A percentile compares a stretch with the other conserved stretches of the same genome.
Evolutionary conservation across 2,113 vertebrate species (phyloP).

Genomic region (Vimba vimba): DNA sequence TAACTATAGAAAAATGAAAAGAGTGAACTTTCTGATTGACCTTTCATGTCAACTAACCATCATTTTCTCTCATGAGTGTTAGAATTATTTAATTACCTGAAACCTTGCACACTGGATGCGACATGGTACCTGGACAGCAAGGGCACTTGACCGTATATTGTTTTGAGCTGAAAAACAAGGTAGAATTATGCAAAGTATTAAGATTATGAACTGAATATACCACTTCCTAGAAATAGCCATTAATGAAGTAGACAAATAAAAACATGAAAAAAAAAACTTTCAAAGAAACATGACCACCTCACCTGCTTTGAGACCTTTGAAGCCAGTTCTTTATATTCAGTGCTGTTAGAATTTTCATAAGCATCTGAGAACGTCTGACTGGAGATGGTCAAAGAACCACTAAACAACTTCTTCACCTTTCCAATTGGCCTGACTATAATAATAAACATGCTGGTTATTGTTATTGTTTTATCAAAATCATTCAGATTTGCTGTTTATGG

Average conservation of each 20-base stretch:
- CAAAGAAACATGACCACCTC: constrained; percentile 11
- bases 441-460: neutral
- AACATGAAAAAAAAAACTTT: neutral
- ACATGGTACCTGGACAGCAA: constrained; percentile 63
- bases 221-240: neutral
- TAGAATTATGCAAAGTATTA: neutral
- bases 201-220: neutral
- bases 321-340: constrained; percentile 62
- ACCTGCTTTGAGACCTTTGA: constrained; percentile 65
- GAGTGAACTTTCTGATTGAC: neutral
- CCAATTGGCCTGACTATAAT: constrained; percentile 60
- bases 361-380: constrained; percentile 49
- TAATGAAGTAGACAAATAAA: neutral
- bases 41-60: neutral
- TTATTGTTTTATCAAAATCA: neutral
- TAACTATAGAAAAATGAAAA: neutral
- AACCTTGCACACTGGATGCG: constrained; percentile 69
- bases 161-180: constrained; percentile 70
- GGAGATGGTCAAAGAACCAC: constrained; percentile 69
- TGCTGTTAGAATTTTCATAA: constrained; percentile 66
- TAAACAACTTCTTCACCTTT: constrained; percentile 61
- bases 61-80: neutral
- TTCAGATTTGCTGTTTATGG: neutral
- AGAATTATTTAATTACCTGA: constrained; percentile 70
- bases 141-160: constrained; percentile 64